phyloP scores from a whole-genome alignment of 1,140 invertebrate species.

The Drosophila eugracilis region DNA sequence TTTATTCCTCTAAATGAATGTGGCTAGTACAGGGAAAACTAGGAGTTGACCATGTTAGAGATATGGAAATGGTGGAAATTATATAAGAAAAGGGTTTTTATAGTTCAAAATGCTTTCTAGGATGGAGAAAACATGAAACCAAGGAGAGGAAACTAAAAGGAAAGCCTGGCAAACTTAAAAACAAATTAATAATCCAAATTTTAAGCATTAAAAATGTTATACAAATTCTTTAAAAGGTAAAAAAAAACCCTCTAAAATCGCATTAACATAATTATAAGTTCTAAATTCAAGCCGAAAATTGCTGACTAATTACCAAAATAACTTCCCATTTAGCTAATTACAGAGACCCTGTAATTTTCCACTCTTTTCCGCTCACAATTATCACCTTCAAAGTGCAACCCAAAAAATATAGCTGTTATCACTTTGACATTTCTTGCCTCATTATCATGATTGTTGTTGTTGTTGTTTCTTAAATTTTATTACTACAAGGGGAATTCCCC shows the following conservation, averaged over 20 bases:
- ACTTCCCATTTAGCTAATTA: not conserved
- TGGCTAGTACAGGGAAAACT: not conserved
- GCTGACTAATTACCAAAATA: not conserved
- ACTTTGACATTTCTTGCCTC: slow-evolving; percentile 2
- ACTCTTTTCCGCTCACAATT: not conserved
- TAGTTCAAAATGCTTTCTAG: no score
- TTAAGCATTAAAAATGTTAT: no score
- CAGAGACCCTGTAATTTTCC: not conserved
- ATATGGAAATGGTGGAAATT: not conserved
- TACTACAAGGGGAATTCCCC: slow-evolving; percentile 8
- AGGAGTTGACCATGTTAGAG: not conserved
- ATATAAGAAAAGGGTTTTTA: not conserved
- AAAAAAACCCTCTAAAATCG: not conserved
- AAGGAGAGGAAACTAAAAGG: no score
- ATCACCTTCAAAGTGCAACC: not conserved
- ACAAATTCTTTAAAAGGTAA: no score
- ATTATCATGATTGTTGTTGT: not conserved
- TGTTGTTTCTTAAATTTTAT: slow-evolving; percentile 11
- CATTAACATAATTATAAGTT: not conserved
- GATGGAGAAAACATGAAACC: no score
- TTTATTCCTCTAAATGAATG: slow-evolving; percentile 21
- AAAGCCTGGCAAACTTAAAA: no score
- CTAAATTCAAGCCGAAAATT: not conserved
- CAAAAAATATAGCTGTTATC: slow-evolving; percentile 25
- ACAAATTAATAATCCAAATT: no score